Evolutionary conservation across 2,888 invertebrate genomes (phyloP), one percentile per base, ranked within the genome.

Genomic region (Idaea straminata): DNA sequence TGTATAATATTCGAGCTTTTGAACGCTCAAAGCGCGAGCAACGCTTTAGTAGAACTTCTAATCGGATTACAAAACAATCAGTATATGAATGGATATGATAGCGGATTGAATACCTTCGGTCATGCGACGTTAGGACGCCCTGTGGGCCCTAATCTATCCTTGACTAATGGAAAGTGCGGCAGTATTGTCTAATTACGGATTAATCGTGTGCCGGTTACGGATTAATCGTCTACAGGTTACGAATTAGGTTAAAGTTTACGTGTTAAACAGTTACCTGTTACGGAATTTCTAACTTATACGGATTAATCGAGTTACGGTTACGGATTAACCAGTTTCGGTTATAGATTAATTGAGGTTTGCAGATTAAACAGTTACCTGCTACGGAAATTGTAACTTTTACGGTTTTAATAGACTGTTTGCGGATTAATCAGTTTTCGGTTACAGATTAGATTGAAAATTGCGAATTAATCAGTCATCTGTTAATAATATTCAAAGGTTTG

Each of bases 11-110:
- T 90, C 72, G 92, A 92, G 66, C 69, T 93, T 0, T 76, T 93
- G 0, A 92, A 89, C 81, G 90, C 92, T 0, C 91, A 92, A 61
- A 86, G 86, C 68, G 88, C 93, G 0, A 84, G 88, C 13, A 93
- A 93, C 72, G 92, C 93, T 0, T 71, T 93, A 0, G 91, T 93
- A 0, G 93, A 93, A 5, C 77, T 93, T 0, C 78, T 93, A 0
- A 89, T 93, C 34, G 90, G 91, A 0, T 72, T 93, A 2, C 93
- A 93, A 66, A 92, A 90, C 69, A 93, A 90, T 70, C 92, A 93
- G 61, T 93, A 90, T 69, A 85, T 89, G 79, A 91, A 89, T 66
- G 91, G 90, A 0, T 86, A 83, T 64, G 92, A 91, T 1, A 72
- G 68, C 5, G 77, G 78, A 0, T 67, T 83, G 1, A 87, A 85